Evolutionary conservation across 2,113 vertebrate species (phyloP).

Genomic region (Chamaetylas fuelleborni): DNA sequence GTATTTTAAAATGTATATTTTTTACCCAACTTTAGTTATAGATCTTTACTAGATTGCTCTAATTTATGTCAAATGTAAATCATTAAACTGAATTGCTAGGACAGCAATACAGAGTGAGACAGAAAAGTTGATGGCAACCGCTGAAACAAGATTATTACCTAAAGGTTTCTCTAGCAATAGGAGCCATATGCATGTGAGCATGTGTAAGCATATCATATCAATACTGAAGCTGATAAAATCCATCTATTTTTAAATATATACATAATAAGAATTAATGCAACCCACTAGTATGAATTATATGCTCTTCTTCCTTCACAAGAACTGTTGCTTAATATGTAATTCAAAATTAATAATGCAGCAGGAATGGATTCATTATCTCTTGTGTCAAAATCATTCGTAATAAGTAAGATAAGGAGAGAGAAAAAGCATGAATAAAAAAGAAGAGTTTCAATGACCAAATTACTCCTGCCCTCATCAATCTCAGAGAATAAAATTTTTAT

Average conservation of each 20-base stretch:
- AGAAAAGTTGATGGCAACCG: neutral
- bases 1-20: neutral
- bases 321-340: neutral
- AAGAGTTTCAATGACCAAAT: conserved; percentile 8
- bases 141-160: neutral
- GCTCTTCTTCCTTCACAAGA: neutral
- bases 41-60: neutral
- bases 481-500: neutral
- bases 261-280: neutral
- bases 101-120: neutral
- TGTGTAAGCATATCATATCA: neutral
- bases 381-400: neutral
- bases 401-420: neutral
- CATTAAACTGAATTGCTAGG: neutral
- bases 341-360: neutral
- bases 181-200: neutral
- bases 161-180: neutral
- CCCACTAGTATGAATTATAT: neutral
- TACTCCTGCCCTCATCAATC: neutral
- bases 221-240: neutral
- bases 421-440: neutral
- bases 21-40: neutral
- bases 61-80: neutral
- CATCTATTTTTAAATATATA: neutral
- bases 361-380: conserved; percentile 1